Percentiles rank a stretch among this genome's conserved stretches.
Conservation (phyloP, 2,113 vertebrate genomes). For the Malurus melanocephalus region DNA sequence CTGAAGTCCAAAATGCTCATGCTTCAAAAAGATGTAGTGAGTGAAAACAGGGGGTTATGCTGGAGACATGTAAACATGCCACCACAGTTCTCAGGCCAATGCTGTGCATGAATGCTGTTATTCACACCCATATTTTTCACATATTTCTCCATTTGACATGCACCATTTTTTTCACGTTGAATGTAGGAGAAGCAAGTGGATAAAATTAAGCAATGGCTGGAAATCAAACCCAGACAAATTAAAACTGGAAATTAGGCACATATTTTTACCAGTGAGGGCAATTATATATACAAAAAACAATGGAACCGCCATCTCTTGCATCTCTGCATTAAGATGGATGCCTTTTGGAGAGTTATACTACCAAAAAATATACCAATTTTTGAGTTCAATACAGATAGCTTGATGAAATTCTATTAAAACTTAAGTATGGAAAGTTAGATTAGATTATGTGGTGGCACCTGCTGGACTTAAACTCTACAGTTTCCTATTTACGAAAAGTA, state of each 20-base stretch:
- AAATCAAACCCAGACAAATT: slow-evolving; percentile 27
- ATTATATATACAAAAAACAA: neutral
- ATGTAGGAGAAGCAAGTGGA: neutral
- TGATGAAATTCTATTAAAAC: neutral
- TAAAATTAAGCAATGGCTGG: slow-evolving; percentile 7
- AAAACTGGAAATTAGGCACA: slow-evolving; percentile 15
- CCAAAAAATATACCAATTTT: neutral
- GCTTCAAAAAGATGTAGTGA: slow-evolving; percentile 13
- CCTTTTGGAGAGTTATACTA: neutral
- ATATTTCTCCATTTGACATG: slow-evolving; percentile 29
- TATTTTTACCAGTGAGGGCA: neutral
- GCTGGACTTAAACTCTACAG: neutral
- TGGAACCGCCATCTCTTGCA: neutral
- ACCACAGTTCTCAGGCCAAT: neutral
- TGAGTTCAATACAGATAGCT: neutral
- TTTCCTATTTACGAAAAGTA: neutral
- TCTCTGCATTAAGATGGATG: neutral
- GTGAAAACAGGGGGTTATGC: slow-evolving; percentile 6
- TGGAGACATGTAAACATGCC: slow-evolving; percentile 22
- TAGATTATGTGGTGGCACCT: neutral
- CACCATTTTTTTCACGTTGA: neutral
- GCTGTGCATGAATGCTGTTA: neutral
- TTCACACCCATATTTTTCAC: slow-evolving; percentile 8
- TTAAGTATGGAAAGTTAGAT: neutral
- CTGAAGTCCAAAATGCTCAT: neutral